phyloP scores from a whole-genome alignment of 2,888 invertebrate species.

The Exephanes ischioxanthus region DNA sequence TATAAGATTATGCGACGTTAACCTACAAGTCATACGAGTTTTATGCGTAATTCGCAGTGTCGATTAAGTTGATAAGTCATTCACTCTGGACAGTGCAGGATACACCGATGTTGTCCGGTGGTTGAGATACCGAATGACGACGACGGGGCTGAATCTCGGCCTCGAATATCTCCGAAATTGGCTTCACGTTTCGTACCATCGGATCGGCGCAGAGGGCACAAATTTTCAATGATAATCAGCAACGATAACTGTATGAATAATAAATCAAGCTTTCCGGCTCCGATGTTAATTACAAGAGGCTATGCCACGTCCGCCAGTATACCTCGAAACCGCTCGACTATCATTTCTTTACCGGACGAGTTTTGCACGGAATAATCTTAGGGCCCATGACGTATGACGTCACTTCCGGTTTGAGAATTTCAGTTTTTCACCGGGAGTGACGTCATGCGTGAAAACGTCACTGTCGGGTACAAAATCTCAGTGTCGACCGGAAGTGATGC shows the following conservation, averaged over 20 bases:
- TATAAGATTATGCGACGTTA: not conserved
- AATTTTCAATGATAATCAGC: not conserved
- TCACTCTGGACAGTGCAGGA: conserved; percentile 62
- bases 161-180: conserved; percentile 18
- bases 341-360: not conserved
- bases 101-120: conserved; percentile 58
- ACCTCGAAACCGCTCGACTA: not conserved
- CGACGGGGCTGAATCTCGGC: conserved; percentile 36
- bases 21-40: not conserved
- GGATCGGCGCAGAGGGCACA: not conserved
- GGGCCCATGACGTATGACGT: not conserved
- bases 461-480: too few species aligned
- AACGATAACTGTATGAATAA: not conserved
- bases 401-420: too few species aligned
- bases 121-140: conserved; percentile 50
- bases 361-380: not conserved
- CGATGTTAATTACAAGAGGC: not conserved
- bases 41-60: not conserved
- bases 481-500: too few species aligned
- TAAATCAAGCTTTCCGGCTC: not conserved
- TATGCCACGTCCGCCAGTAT: not conserved
- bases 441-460: too few species aligned
- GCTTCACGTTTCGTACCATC: conserved; percentile 53
- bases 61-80: not conserved
- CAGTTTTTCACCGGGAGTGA: too few species aligned